These are phyloP conservation scores for Camptogramma bilineatum DNA, from an alignment of 2,888 invertebrate species.

Conservation along the genomic window DNA sequence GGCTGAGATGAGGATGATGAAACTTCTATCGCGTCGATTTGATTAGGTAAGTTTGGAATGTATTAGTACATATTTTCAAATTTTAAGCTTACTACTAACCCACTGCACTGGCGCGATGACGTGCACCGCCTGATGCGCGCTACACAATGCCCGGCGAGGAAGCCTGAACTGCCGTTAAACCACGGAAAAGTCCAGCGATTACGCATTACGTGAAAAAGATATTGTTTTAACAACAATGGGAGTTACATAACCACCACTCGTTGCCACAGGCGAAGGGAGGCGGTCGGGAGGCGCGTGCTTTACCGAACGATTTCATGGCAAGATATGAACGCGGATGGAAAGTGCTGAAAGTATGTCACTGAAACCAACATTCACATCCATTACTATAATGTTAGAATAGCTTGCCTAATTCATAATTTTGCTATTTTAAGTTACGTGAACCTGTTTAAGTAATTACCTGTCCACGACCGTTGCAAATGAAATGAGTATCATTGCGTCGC, in stretches of 20 bases:
- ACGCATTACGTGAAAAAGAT: constrained; percentile 8
- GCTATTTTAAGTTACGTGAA: not conserved
- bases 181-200: constrained; percentile 16
- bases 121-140: too few relatives aligned
- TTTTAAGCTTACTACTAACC: too few relatives aligned
- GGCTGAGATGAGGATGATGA: too few relatives aligned
- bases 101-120: too few relatives aligned
- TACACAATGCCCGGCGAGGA: not conserved
- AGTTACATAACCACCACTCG: constrained; percentile 9
- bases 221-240: constrained; percentile 23
- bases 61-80: too few relatives aligned
- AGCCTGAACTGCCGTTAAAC: not conserved
- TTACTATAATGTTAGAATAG: not conserved
- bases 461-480: not conserved
- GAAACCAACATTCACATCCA: not conserved
- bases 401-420: not conserved
- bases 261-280: not conserved
- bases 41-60: too few relatives aligned
- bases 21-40: too few relatives aligned
- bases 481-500: constrained; percentile 1
- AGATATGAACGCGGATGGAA: not conserved
- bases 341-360: not conserved
- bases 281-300: not conserved
- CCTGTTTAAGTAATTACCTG: not conserved
- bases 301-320: not conserved